Percentiles rank a stretch among this genome's conserved stretches.
phyloP scores from a whole-genome alignment of 2,888 invertebrate species.

The Nomada fucata region DNA sequence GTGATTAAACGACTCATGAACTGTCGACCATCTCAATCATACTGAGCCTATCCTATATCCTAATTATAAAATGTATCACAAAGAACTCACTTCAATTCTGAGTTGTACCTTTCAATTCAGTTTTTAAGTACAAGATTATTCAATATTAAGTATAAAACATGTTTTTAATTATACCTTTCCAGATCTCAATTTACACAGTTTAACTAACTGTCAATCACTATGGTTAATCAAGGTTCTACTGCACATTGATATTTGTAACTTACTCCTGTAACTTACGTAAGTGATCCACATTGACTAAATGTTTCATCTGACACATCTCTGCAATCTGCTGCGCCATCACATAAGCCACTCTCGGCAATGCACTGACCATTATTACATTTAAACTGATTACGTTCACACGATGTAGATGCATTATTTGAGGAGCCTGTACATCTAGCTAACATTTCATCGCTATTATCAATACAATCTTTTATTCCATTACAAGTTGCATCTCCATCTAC shows the following conservation, averaged over 20 bases:
- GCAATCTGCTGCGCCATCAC: constrained; percentile 80
- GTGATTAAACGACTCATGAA: too few relatives aligned
- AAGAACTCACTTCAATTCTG: too few relatives aligned
- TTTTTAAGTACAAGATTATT: too few relatives aligned
- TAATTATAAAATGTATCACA: too few relatives aligned
- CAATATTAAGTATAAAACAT: background rate
- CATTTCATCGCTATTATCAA: constrained; percentile 85
- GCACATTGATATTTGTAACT: too few relatives aligned
- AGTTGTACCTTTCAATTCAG: too few relatives aligned
- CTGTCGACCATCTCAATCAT: too few relatives aligned
- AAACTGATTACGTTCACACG: constrained; percentile 71
- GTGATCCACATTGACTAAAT: constrained; percentile 66
- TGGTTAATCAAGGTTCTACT: too few relatives aligned
- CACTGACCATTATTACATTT: constrained; percentile 77
- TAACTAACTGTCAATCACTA: too few relatives aligned
- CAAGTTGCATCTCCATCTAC: constrained; percentile 86
- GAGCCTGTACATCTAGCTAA: constrained; percentile 68
- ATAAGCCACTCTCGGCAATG: constrained; percentile 65
- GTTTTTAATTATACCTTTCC: background rate
- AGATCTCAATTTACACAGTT: too few relatives aligned
- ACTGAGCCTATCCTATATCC: too few relatives aligned
- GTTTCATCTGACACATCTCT: constrained; percentile 79
- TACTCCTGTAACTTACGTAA: constrained; percentile 68
- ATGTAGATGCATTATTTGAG: constrained; percentile 26
- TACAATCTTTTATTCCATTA: constrained; percentile 84